Conservation (phyloP, 2,888 invertebrate species). For the Endotricha flammealis region DNA sequence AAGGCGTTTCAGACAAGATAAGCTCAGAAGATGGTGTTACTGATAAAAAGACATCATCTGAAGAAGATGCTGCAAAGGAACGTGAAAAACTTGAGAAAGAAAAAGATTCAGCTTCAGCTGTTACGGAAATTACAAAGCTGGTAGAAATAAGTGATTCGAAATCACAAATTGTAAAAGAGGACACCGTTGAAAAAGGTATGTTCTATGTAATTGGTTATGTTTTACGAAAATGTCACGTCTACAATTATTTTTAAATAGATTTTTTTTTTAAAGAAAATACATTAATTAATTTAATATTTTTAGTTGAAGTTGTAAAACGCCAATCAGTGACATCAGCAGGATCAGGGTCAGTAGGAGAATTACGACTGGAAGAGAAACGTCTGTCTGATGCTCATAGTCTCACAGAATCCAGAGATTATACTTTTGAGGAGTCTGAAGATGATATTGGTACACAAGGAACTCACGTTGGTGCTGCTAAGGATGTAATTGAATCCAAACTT, state of each 20-base stretch:
- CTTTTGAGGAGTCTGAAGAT: constrained; percentile 75
- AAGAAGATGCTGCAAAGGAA: constrained; percentile 53
- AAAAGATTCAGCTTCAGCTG: constrained; percentile 28
- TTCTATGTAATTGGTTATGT: constrained; percentile 1
- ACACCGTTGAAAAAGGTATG: constrained; percentile 44
- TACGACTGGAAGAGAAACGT: constrained; percentile 68
- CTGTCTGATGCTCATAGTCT: constrained; percentile 70
- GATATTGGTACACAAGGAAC: constrained; percentile 68
- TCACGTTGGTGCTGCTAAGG: constrained; percentile 53
- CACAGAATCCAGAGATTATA: constrained; percentile 72
- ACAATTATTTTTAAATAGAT: constrained; percentile 1
- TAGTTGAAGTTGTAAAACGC: constrained; percentile 51
- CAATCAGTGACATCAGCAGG: constrained; percentile 70
- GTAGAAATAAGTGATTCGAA: constrained; percentile 36
- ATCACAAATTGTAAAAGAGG: constrained; percentile 37
- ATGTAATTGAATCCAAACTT: constrained; percentile 43
- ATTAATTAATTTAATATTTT: constrained; percentile 24
- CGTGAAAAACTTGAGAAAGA: constrained; percentile 30
- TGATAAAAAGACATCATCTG: constrained; percentile 71
- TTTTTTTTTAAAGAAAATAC: constrained; percentile 1
- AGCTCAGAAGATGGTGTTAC: constrained; percentile 75
- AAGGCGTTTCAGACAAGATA: constrained; percentile 71
- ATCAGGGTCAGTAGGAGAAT: constrained; percentile 61
- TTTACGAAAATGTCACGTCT: constrained; percentile 34
- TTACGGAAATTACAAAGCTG: constrained; percentile 30